Conservation (phyloP, 23 tunicate genomes). For the Trididemnum miniatum region DNA sequence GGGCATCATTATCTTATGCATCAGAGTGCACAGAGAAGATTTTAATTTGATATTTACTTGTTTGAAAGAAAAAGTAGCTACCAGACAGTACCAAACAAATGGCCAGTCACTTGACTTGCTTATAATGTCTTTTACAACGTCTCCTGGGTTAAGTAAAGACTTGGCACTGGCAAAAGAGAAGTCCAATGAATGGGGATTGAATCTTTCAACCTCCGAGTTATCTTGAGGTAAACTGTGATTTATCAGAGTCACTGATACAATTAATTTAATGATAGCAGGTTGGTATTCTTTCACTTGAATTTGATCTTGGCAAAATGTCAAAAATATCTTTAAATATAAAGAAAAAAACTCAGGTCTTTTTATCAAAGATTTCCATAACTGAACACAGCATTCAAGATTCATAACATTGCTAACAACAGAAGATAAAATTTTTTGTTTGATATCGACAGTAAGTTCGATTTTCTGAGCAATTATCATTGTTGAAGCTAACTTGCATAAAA, state of each 20-base stretch:
- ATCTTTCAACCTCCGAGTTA: conserved; percentile 16
- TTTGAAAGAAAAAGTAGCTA: conserved; percentile 25
- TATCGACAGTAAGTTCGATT: background rate
- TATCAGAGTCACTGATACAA: conserved; percentile 11
- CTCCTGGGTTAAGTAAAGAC: conserved; percentile 7
- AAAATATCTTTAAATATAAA: conserved; percentile 8
- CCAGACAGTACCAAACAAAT: conserved; percentile 49
- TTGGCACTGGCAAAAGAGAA: conserved; percentile 35
- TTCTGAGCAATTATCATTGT: conserved; percentile 37
- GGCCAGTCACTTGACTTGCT: background rate
- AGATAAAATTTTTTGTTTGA: background rate
- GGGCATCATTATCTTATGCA: background rate
- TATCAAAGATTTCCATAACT: conserved; percentile 32
- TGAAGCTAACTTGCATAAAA: conserved; percentile 22
- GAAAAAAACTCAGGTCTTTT: background rate
- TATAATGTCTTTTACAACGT: conserved; percentile 30
- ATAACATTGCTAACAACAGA: background rate
- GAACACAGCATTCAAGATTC: background rate
- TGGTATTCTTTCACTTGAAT: conserved; percentile 27
- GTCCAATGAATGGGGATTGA: conserved; percentile 33
- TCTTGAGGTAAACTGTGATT: conserved; percentile 35
- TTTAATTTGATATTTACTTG: background rate
- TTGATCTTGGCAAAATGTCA: conserved; percentile 48
- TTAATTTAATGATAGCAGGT: conserved; percentile 10
- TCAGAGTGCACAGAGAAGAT: conserved; percentile 4